Evolutionary conservation across 2,888 invertebrate species (phyloP).

Genomic region (Meiosimyza decipiens): DNA sequence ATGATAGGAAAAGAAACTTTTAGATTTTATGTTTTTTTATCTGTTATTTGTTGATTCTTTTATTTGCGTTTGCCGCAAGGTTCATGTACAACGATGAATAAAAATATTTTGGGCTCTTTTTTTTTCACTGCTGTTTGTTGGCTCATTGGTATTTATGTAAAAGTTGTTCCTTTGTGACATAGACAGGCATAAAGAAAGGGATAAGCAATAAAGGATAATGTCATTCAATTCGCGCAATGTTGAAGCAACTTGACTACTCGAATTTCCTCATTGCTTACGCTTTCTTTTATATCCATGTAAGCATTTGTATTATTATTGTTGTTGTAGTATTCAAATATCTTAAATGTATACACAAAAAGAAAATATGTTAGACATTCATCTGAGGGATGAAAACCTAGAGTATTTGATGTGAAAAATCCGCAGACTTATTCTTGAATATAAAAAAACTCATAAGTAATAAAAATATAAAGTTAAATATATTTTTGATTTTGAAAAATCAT

Average conservation of each 20-base stretch:
- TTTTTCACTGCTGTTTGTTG: not conserved
- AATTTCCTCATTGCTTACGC: not conserved
- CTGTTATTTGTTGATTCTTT: not conserved
- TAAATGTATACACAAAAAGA: slow-evolving; percentile 24
- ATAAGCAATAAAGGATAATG: slow-evolving; percentile 64
- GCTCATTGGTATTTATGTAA: slow-evolving; percentile 25
- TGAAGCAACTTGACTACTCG: not conserved
- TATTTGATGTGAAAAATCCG: no score
- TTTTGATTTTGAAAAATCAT: no score
- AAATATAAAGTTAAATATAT: no score
- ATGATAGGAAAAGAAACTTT: slow-evolving; percentile 61
- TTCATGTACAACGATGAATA: slow-evolving; percentile 21
- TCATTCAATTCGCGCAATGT: slow-evolving; percentile 55
- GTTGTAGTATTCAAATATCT: slow-evolving; percentile 26
- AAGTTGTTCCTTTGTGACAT: slow-evolving; percentile 32
- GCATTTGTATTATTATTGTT: not conserved
- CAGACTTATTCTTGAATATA: no score
- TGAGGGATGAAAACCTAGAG: no score
- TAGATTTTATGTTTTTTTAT: slow-evolving; percentile 30
- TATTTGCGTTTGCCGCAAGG: not conserved
- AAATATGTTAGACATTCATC: not conserved
- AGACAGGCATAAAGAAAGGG: slow-evolving; percentile 52
- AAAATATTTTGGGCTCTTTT: slow-evolving; percentile 7
- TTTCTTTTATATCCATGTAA: not conserved
- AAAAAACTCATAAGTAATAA: no score